Conservation (phyloP, 2,888 invertebrate genomes). For the Cecidostiba fungosa region DNA sequence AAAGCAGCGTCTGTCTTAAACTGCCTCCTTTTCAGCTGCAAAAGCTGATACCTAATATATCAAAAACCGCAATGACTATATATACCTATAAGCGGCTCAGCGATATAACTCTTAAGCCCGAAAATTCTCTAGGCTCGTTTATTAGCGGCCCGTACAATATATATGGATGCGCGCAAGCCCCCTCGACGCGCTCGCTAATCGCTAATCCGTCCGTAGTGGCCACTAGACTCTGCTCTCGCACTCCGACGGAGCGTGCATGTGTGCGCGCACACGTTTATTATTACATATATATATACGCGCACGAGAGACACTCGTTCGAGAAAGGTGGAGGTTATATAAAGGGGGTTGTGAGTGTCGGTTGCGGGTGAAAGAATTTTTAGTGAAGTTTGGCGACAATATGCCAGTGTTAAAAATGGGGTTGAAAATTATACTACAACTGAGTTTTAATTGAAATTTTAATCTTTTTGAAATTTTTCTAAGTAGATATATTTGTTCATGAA, state of each 20-base stretch:
- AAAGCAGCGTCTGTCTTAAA: too few species aligned
- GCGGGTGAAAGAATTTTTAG: neutral
- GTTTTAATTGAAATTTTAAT: too few species aligned
- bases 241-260: neutral
- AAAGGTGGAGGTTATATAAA: neutral
- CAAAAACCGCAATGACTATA: neutral
- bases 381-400: neutral
- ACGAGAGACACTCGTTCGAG: neutral
- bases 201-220: conserved; percentile 1
- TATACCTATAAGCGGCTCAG: neutral
- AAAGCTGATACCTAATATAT: too few species aligned
- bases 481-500: too few species aligned
- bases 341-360: neutral
- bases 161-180: neutral
- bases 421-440: too few species aligned
- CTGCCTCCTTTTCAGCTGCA: too few species aligned
- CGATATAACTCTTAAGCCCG: neutral
- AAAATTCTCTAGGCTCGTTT: neutral
- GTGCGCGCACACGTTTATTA: neutral
- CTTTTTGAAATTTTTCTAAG: too few species aligned
- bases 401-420: too few species aligned
- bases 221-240: neutral
- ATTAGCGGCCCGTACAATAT: neutral
- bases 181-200: neutral
- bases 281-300: neutral